Conservation (phyloP, 1,140 invertebrate genomes). For the Drosophila guanche region DNA sequence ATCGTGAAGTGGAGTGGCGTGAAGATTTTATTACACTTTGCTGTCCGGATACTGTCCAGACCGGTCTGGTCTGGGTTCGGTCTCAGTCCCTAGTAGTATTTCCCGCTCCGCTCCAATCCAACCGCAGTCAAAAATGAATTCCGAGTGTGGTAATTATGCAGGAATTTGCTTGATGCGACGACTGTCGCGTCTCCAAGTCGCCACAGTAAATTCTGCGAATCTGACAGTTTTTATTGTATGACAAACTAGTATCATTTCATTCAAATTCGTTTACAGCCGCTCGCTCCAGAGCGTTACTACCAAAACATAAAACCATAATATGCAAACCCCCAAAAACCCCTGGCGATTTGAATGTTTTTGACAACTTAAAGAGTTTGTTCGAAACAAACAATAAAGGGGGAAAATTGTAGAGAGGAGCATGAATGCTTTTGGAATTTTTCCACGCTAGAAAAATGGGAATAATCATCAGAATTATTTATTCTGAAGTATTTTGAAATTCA, state of each 20-base stretch:
- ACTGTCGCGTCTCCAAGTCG: constrained; percentile 61
- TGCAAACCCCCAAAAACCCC: not conserved
- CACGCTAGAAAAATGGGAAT: no score
- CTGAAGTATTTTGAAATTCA: no score
- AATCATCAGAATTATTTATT: no score
- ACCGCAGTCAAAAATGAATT: constrained; percentile 36
- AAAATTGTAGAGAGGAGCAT: no score
- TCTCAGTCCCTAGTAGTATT: constrained; percentile 59
- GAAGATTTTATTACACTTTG: constrained; percentile 74
- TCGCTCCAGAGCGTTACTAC: not conserved
- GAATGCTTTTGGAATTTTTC: no score
- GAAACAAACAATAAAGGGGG: no score
- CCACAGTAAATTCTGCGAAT: constrained; percentile 75
- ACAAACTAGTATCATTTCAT: constrained; percentile 32
- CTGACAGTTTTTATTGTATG: constrained; percentile 56
- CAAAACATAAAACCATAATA: constrained; percentile 5
- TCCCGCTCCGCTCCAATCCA: constrained; percentile 29
- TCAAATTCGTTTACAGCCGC: constrained; percentile 50
- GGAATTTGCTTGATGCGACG: constrained; percentile 59
- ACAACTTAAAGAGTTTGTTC: no score
- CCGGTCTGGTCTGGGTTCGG: constrained; percentile 55
- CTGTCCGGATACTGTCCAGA: constrained; percentile 54
- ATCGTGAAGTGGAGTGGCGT: constrained; percentile 40
- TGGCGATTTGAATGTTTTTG: no score
- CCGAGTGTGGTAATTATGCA: constrained; percentile 62